Conservation (phyloP, 2,113 vertebrate genomes). For the Beaufortia kweichowensis region DNA sequence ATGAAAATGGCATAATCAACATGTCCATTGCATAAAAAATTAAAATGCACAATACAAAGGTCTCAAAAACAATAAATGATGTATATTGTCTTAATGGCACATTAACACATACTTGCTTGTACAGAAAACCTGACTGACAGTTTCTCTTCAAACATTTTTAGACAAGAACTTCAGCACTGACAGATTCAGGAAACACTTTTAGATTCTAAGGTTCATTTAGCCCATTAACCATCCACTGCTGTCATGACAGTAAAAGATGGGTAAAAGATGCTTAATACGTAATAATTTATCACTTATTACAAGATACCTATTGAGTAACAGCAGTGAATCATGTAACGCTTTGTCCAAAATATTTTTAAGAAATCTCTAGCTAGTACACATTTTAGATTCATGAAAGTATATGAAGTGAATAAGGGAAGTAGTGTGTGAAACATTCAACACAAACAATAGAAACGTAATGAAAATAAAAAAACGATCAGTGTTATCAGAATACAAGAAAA, state of each 20-base stretch:
- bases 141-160: not conserved
- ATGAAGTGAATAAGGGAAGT: not conserved
- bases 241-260: not conserved
- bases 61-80: not conserved
- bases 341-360: not conserved
- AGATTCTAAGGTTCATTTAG: not conserved
- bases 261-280: too few relatives aligned
- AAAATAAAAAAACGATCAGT: not conserved
- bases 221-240: too few relatives aligned
- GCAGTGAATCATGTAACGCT: not conserved
- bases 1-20: not conserved
- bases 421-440: not conserved
- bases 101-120: not conserved
- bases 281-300: too few relatives aligned
- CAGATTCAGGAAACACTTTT: not conserved
- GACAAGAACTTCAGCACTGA: not conserved
- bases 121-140: not conserved
- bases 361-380: too few relatives aligned
- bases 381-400: not conserved
- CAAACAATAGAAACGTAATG: not conserved
- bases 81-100: not conserved
- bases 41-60: conserved; percentile 14
- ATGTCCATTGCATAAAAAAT: not conserved
- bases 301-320: not conserved
- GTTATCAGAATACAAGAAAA: not conserved